phyloP scores from a whole-genome alignment of 2,797 vertebrate species.

The Tolypeutes matacus region DNA sequence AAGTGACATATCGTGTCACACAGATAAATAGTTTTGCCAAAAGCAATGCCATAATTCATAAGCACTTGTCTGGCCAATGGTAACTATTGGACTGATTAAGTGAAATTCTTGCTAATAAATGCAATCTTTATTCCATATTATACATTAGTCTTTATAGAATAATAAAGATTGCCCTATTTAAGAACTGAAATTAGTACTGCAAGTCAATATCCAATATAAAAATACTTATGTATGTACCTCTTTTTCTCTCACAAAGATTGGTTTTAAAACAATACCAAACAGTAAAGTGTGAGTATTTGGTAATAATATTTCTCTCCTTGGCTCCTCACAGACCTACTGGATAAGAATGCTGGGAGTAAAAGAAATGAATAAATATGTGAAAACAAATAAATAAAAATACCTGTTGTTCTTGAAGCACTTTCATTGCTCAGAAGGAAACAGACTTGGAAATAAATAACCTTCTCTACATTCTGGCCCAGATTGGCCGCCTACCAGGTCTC shows the following conservation, averaged over 20 bases:
- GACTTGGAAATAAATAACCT: not conserved
- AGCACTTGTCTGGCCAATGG: slow-evolving; percentile 86
- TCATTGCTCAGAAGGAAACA: not conserved
- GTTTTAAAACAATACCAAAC: slow-evolving; percentile 60
- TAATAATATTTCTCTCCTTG: not conserved
- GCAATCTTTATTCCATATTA: slow-evolving; percentile 80
- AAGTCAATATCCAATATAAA: slow-evolving; percentile 30
- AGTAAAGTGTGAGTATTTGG: not conserved
- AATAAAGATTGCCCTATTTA: slow-evolving; percentile 78
- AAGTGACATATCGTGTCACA: slow-evolving; percentile 90
- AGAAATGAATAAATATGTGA: not conserved
- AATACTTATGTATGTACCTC: not conserved
- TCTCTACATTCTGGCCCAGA: not conserved
- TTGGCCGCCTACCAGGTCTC: not conserved
- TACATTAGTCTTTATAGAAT: slow-evolving; percentile 74
- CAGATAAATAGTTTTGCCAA: slow-evolving; percentile 90
- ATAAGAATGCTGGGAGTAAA: not conserved
- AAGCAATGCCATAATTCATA: slow-evolving; percentile 90
- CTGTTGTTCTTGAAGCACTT: not conserved
- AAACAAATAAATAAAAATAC: not conserved
- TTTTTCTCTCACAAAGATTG: slow-evolving; percentile 53
- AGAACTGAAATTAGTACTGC: slow-evolving; percentile 68
- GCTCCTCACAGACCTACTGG: not conserved
- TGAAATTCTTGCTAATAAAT: slow-evolving; percentile 84
- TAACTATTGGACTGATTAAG: slow-evolving; percentile 85